Percentiles rank a stretch among this genome's conserved stretches.
These are phyloP conservation scores for Todus mexicanus DNA, from an alignment of 2,797 vertebrate species.

Conservation along the genomic window DNA sequence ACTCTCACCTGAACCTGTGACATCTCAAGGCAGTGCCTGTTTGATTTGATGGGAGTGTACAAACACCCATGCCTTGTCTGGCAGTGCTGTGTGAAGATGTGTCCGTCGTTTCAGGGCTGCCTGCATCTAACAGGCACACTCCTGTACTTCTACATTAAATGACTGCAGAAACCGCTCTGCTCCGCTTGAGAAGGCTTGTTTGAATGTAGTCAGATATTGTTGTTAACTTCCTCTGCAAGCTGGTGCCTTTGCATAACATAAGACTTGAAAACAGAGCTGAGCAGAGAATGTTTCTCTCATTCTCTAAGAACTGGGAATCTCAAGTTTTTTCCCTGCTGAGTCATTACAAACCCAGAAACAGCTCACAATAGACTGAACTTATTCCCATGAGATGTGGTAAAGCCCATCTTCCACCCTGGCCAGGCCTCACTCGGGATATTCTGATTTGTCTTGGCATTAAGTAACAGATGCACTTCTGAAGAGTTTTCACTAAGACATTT, in stretches of 20 bases:
- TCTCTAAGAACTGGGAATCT: background rate
- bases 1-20: background rate
- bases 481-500: background rate
- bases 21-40: background rate
- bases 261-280: background rate
- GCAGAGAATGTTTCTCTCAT: background rate
- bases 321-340: background rate
- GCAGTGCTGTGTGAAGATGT: background rate
- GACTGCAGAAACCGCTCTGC: background rate
- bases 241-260: background rate
- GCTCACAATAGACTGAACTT: background rate
- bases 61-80: background rate
- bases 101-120: background rate
- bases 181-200: background rate
- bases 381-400: background rate
- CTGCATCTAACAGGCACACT: background rate
- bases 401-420: constrained; percentile 3
- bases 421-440: background rate
- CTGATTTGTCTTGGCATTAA: background rate
- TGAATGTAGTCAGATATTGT: background rate
- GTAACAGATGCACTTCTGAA: background rate
- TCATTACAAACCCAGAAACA: constrained; percentile 20
- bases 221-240: background rate
- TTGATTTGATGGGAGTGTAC: fast-evolving
- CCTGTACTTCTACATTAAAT: background rate